phyloP scores from a whole-genome alignment of 2,797 vertebrate genomes.

The Cynodonichthys magdalenae region DNA sequence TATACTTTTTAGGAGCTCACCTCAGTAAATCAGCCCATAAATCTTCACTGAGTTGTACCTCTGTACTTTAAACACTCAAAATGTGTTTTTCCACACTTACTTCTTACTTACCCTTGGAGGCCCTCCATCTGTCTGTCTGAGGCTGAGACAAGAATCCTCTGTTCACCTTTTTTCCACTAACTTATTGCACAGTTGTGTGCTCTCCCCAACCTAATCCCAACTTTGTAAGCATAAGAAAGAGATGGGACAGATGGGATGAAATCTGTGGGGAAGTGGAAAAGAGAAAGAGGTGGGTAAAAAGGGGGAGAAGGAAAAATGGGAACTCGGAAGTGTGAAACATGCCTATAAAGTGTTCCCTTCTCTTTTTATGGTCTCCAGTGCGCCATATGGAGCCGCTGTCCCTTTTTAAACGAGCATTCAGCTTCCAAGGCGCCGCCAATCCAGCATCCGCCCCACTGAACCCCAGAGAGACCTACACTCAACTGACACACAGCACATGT shows the following conservation, averaged over 20 bases:
- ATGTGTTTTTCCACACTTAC: conserved; percentile 62
- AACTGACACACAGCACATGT: conserved; percentile 79
- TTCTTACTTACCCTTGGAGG: conserved; percentile 63
- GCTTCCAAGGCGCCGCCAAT: conserved; percentile 70
- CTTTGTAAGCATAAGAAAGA: conserved; percentile 40
- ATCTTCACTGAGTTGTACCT: conserved; percentile 53
- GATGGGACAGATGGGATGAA: conserved; percentile 50
- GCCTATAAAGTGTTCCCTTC: conserved; percentile 78
- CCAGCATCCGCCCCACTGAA: conserved; percentile 69
- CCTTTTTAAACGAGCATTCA: conserved; percentile 76
- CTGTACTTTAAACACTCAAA: conserved; percentile 49
- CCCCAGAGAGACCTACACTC: conserved; percentile 56
- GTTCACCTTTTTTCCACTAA: conserved; percentile 45
- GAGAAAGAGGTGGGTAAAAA: conserved; percentile 31
- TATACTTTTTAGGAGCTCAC: conserved; percentile 69
- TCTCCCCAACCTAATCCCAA: conserved; percentile 47
- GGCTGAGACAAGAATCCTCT: conserved; percentile 61
- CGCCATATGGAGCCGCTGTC: conserved; percentile 80
- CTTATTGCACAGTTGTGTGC: conserved; percentile 48
- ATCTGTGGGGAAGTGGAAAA: conserved; percentile 43
- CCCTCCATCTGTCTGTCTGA: conserved; percentile 63
- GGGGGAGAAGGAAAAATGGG: conserved; percentile 59
- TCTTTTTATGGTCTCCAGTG: conserved; percentile 71
- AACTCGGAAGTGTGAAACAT: conserved; percentile 85
- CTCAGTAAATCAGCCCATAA: conserved; percentile 60